A percentile compares a stretch with the other conserved stretches of the same genome.
Evolutionary conservation across 1,140 invertebrate genomes (phyloP).

Genomic region (Samia ricini): DNA sequence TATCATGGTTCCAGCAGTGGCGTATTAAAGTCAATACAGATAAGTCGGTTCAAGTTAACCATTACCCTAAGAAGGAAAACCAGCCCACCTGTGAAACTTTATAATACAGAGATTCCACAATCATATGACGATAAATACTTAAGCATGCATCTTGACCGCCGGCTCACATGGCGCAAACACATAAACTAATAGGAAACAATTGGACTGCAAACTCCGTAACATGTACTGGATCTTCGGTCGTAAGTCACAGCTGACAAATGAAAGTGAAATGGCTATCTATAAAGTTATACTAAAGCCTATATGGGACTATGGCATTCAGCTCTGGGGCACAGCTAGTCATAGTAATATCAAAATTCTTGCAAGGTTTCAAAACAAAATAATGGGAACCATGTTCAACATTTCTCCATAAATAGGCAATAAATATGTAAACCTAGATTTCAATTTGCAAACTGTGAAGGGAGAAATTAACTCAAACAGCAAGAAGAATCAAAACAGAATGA

Average conservation of each 20-base stretch:
- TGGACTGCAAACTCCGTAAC: not conserved
- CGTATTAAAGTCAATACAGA: conserved; percentile 35
- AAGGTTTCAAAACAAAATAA: conserved; percentile 7
- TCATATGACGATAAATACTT: conserved; percentile 18
- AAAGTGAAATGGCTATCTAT: conserved; percentile 13
- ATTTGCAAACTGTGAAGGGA: too few relatives aligned
- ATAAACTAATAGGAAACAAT: conserved; percentile 10
- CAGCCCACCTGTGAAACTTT: conserved; percentile 20
- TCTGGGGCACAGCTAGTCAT: conserved; percentile 35
- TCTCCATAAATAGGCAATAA: too few relatives aligned
- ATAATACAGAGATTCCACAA: conserved; percentile 21
- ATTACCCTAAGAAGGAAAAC: conserved; percentile 35
- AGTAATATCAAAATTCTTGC: conserved; percentile 9
- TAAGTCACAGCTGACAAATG: not conserved
- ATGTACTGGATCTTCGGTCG: conserved; percentile 13
- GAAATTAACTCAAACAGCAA: too few relatives aligned
- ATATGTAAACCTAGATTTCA: too few relatives aligned
- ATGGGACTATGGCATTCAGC: conserved; percentile 27
- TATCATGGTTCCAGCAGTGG: conserved; percentile 25
- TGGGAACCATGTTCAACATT: conserved; percentile 1
- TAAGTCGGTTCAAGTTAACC: conserved; percentile 39
- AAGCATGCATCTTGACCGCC: conserved; percentile 19
- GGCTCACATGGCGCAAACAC: conserved; percentile 20
- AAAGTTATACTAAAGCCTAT: conserved; percentile 23
- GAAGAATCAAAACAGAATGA: too few relatives aligned